These are phyloP conservation scores for Apostichopus californicus DNA, from an alignment of 35 echinoderm and acorn worm species.

Conservation along the genomic window DNA sequence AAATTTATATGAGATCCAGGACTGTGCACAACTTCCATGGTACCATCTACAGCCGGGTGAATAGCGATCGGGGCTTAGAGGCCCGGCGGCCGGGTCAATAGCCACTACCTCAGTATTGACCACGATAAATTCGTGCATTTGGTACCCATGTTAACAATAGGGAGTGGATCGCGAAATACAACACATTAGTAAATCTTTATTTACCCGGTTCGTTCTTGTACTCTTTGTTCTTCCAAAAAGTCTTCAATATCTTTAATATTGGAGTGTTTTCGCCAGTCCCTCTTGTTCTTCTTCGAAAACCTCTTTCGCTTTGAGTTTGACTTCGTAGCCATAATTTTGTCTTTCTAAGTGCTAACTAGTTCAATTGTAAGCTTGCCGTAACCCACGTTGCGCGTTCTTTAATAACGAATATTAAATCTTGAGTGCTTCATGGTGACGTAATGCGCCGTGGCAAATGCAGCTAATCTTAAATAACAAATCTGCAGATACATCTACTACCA, in stretches of 20 bases:
- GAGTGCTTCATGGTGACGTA: too few relatives aligned
- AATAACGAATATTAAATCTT: too few relatives aligned
- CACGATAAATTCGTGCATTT: neutral
- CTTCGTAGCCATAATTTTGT: neutral
- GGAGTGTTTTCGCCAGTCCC: constrained; percentile 82
- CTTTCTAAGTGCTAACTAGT: neutral
- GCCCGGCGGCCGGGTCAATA: too few relatives aligned
- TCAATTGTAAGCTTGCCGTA: too few relatives aligned
- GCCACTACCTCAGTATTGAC: too few relatives aligned
- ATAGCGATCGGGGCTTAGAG: too few relatives aligned
- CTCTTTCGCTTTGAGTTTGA: constrained; percentile 63
- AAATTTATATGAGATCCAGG: too few relatives aligned
- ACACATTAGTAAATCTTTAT: neutral
- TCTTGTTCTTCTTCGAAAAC: constrained; percentile 82
- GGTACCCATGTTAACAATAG: neutral
- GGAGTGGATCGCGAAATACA: neutral
- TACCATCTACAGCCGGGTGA: too few relatives aligned
- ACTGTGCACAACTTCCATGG: too few relatives aligned
- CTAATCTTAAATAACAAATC: too few relatives aligned
- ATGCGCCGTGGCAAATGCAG: too few relatives aligned
- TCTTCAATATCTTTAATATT: constrained; percentile 97
- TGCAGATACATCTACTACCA: too few relatives aligned
- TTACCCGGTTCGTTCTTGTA: constrained; percentile 92
- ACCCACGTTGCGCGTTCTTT: neutral
- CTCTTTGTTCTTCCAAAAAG: constrained; percentile 84